These are phyloP conservation scores for Paradoxurus hermaphroditus DNA, from an alignment of 2,113 vertebrate species.

Conservation along the genomic window DNA sequence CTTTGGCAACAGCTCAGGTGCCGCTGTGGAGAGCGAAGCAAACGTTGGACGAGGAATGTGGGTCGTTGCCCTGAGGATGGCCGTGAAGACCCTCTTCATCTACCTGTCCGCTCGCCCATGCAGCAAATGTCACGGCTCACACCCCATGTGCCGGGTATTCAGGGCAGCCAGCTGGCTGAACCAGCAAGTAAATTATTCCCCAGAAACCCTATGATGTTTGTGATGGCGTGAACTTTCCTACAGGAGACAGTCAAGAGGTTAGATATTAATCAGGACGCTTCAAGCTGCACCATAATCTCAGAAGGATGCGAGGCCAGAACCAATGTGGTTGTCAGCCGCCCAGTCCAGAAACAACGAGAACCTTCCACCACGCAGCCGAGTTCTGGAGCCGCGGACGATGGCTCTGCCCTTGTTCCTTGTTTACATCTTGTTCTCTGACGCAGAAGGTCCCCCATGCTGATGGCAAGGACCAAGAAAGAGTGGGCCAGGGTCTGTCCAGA, in stretches of 20 bases:
- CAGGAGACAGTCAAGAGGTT: background rate
- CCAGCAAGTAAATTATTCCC: background rate
- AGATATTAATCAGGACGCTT: background rate
- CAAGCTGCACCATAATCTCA: background rate
- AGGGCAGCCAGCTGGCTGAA: background rate
- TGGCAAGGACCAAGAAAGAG: background rate
- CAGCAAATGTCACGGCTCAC: no score
- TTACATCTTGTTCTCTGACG: no score
- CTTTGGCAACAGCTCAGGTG: background rate
- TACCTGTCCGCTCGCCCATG: background rate
- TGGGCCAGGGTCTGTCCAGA: background rate
- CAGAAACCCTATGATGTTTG: background rate
- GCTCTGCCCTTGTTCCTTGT: background rate
- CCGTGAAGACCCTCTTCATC: background rate
- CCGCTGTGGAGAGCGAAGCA: background rate
- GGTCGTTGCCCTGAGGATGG: background rate
- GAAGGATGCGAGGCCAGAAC: no score
- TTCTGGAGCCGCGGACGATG: background rate
- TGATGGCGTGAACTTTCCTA: no score
- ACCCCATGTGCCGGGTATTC: background rate
- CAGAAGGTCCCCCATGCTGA: background rate
- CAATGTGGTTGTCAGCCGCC: background rate
- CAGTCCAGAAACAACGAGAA: background rate
- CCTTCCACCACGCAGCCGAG: fast-evolving
- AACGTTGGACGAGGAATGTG: background rate